phyloP scores from a whole-genome alignment of 2,888 invertebrate species.

The Trissoscelio sp. region DNA sequence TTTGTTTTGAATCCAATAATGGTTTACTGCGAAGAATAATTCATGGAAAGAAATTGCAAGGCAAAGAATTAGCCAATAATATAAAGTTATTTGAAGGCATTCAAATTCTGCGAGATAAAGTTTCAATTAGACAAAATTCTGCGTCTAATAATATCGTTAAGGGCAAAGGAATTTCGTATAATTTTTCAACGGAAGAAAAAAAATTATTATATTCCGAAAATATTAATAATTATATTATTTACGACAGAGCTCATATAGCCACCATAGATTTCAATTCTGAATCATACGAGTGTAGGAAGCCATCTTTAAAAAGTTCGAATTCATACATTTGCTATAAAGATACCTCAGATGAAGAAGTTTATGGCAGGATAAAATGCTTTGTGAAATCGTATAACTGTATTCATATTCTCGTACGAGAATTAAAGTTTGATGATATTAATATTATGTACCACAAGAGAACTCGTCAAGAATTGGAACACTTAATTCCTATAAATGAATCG shows the following conservation, averaged over 20 bases:
- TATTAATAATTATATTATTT: too few relatives aligned
- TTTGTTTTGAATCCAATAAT: constrained; percentile 13
- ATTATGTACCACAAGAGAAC: neutral
- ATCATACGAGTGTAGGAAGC: neutral
- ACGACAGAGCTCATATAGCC: too few relatives aligned
- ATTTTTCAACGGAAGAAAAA: too few relatives aligned
- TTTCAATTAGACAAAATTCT: neutral
- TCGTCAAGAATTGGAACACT: neutral
- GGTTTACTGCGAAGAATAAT: constrained; percentile 1
- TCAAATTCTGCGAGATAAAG: neutral
- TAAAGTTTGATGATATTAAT: neutral
- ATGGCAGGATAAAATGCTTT: neutral
- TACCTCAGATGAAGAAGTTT: neutral
- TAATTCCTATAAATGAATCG: constrained; percentile 1
- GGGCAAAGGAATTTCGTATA: too few relatives aligned
- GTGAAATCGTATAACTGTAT: neutral
- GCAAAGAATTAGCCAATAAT: neutral
- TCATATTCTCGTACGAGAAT: neutral
- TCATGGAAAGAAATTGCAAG: constrained; percentile 6
- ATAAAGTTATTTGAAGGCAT: neutral
- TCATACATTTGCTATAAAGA: neutral
- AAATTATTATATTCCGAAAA: too few relatives aligned
- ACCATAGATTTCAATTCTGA: too few relatives aligned
- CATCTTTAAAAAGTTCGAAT: neutral
- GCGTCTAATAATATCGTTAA: neutral